Conservation (phyloP, 2,113 vertebrate genomes). For the Orycteropus afer region DNA sequence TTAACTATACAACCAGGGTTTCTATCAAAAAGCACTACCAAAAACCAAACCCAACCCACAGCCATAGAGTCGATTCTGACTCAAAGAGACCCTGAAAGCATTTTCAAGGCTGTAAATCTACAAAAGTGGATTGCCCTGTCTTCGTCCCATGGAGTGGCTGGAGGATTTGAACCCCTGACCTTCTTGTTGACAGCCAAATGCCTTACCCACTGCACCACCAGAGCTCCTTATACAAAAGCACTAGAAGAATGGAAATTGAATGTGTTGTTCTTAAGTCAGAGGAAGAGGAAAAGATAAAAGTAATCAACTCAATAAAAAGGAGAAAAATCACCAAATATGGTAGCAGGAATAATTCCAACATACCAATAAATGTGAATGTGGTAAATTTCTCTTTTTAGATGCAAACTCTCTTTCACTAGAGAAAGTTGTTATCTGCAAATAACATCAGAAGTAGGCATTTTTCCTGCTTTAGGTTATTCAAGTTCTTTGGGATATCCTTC, state of each 20-base stretch:
- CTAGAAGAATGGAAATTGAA: neutral
- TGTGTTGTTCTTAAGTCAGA: neutral
- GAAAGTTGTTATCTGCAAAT: neutral
- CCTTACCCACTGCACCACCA: too few species aligned
- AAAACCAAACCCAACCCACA: too few species aligned
- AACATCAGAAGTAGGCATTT: neutral
- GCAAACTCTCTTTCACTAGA: neutral
- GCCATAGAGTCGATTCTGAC: too few species aligned
- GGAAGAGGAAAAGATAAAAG: neutral
- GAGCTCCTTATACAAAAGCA: too few species aligned
- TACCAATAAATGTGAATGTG: slow-evolving; percentile 1
- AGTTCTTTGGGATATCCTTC: neutral
- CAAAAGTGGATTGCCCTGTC: too few species aligned
- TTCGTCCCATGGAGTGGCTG: too few species aligned
- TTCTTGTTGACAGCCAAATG: too few species aligned
- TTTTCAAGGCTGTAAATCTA: too few species aligned
- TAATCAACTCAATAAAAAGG: neutral
- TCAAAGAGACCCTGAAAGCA: too few species aligned
- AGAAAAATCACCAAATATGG: neutral
- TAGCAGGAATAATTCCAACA: neutral
- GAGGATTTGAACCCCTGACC: too few species aligned
- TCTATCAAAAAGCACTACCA: too few species aligned
- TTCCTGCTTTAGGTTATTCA: neutral
- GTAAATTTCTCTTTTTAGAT: neutral
- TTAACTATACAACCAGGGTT: too few species aligned